Base-by-base conservation (phyloP, 2,113 vertebrate genomes). In the Zosterops borbonicus region DNA sequence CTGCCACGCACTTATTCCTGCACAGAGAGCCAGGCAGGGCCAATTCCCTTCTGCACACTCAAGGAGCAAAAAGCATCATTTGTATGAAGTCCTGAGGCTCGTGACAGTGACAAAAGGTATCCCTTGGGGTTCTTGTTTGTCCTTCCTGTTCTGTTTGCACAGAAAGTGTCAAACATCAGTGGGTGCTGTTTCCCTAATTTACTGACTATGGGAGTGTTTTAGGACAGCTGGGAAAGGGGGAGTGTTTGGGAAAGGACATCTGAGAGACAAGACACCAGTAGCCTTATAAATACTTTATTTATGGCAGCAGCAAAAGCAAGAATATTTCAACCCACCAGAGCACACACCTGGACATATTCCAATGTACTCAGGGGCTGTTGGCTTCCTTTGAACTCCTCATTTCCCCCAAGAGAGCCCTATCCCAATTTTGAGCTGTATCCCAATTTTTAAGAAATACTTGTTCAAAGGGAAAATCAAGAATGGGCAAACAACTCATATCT, bases 321-420 rank as follows among this genome's bases (percentile, higher is more conserved):
- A 15, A 0, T 9, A 35, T 37, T 52, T 64, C 22, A 50, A 11
- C 15, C 9, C 58, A 28, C 29, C 49, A 56, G 53, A 55, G 37
- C 17, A 69, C 47, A 39, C 8, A 39, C 2, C 35, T 41, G 42
- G 13, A 46, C 4, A 5, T 9, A 22, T 31, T 41, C 52, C 56
- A 42, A n/a, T 3, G 33, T 2, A 5, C 16, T 50, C 35, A 15
- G 0, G 16, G 14, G 33, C 55, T 71, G 7, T 4, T 53, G 22
- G 11, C 41, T 69, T 59, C 28, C 67, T 80, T 23, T 23, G 23
- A 64, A 69, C 52, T 55, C 88, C 58, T 47, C 31, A 24, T 28
- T 77, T 89, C 53, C 69, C 58, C n/a, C 21, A 59, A 79, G 47
- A 49, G 1, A 52, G 5, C 37, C 37, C 35, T 23, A 78, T 27